phyloP scores from a whole-genome alignment of 2,113 vertebrate species.

The Saguinus imperator region DNA sequence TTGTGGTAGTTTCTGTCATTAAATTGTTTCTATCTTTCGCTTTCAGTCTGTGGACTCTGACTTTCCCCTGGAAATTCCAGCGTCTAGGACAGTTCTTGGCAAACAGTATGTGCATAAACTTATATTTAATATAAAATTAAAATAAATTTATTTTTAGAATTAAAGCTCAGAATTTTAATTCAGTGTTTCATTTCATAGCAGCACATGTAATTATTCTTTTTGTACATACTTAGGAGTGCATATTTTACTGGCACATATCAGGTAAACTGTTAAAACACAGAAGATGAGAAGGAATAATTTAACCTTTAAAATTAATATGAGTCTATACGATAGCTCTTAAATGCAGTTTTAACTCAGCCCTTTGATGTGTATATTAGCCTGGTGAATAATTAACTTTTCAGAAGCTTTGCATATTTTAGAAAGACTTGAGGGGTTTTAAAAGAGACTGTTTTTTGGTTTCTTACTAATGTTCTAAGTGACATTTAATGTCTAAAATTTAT shows the following conservation, averaged over 20 bases:
- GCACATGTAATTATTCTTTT: background rate
- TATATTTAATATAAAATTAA: background rate
- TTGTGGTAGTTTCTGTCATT: background rate
- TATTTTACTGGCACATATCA: background rate
- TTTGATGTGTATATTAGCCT: conserved; percentile 21
- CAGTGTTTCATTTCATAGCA: background rate
- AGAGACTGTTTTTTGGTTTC: background rate
- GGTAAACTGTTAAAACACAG: background rate
- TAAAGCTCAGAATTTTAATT: conserved; percentile 34
- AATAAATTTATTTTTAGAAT: background rate
- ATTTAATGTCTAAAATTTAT: conserved; percentile 48
- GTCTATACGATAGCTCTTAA: background rate
- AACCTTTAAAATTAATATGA: conserved; percentile 37
- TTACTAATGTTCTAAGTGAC: conserved; percentile 29
- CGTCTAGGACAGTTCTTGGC: background rate
- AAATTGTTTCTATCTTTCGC: background rate
- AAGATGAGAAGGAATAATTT: conserved; percentile 40
- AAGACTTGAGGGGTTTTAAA: background rate
- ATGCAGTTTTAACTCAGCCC: conserved; percentile 32
- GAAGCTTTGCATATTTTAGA: conserved; percentile 39
- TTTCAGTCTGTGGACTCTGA: background rate
- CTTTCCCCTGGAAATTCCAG: background rate
- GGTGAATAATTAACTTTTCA: conserved; percentile 57
- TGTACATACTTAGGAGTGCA: background rate
- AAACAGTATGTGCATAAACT: background rate